Percentiles rank a stretch among this genome's conserved stretches.
Conservation (phyloP, 2,113 vertebrate genomes). For the Tychaedon coryphoeus region DNA sequence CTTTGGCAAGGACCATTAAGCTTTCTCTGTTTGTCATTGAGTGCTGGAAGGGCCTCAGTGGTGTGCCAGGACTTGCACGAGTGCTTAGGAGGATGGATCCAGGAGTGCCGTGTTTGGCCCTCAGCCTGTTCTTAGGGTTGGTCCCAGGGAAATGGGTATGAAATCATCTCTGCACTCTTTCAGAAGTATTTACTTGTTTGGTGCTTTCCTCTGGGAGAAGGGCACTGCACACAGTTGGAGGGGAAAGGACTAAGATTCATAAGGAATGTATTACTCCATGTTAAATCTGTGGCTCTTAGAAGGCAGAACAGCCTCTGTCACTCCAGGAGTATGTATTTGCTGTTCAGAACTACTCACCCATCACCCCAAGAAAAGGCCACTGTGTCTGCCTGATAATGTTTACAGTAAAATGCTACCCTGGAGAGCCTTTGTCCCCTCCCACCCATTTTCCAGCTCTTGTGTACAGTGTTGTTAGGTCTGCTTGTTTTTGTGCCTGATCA, state of each 20-base stretch:
- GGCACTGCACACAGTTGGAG: neutral
- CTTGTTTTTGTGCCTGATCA: neutral
- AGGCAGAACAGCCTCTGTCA: neutral
- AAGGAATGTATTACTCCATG: neutral
- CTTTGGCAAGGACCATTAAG: neutral
- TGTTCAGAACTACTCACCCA: neutral
- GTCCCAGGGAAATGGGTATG: neutral
- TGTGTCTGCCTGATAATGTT: neutral
- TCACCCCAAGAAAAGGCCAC: neutral
- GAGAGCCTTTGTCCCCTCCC: neutral
- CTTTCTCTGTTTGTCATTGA: neutral
- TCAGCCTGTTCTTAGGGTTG: neutral
- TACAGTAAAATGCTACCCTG: neutral
- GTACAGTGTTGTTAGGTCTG: neutral
- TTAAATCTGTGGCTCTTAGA: neutral
- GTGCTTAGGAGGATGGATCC: neutral
- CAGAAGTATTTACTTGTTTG: neutral
- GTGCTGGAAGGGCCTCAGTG: neutral
- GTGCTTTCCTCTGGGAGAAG: neutral
- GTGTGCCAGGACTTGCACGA: neutral
- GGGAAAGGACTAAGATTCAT: neutral
- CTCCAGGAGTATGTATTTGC: neutral
- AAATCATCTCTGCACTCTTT: neutral
- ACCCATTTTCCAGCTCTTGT: neutral
- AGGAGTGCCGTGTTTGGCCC: neutral